phyloP scores from a whole-genome alignment of 2,113 vertebrate species.

The Gyps fulvus region DNA sequence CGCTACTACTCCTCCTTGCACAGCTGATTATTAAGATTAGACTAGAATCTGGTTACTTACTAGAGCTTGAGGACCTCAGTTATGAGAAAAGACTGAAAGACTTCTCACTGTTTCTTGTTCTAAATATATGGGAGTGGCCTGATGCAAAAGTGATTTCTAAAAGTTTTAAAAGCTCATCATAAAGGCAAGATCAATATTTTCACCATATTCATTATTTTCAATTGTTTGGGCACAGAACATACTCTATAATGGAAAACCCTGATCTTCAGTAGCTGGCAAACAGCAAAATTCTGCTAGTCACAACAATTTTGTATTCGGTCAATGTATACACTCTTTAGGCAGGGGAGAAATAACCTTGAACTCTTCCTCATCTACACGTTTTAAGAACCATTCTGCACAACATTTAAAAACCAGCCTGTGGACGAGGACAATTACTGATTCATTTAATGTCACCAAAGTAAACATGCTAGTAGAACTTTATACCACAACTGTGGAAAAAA shows the following conservation, averaged over 20 bases:
- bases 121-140: not conserved
- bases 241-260: not conserved
- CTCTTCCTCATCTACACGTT: not conserved
- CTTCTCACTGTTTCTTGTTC: not conserved
- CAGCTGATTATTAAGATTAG: rapidly evolving
- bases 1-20: rapidly evolving
- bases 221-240: not conserved
- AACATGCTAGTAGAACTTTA: not conserved
- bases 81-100: not conserved
- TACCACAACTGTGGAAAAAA: rapidly evolving
- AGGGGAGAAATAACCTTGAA: not conserved
- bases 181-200: not conserved
- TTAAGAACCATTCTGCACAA: not conserved
- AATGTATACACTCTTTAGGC: not conserved
- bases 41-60: not conserved
- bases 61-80: no score
- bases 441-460: not conserved
- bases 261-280: not conserved
- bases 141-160: not conserved
- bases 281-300: not conserved
- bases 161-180: not conserved
- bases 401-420: not conserved
- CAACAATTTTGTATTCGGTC: not conserved
- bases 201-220: not conserved
- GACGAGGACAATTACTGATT: not conserved